These are phyloP conservation scores for Psophia crepitans DNA, from an alignment of 2,113 vertebrate species.

Conservation along the genomic window DNA sequence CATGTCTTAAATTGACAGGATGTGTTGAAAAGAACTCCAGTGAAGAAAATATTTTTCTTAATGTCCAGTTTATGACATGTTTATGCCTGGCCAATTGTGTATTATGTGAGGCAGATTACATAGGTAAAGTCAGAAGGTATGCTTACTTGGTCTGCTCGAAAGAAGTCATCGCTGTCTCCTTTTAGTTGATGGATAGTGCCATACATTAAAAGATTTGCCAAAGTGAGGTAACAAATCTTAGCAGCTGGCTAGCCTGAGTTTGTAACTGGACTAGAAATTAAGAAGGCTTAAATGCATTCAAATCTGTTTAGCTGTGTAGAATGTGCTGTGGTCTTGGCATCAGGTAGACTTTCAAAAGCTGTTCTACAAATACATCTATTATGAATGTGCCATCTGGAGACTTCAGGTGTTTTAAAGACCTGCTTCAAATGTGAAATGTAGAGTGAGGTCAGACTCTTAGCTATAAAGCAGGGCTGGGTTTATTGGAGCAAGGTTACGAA, in stretches of 20 bases:
- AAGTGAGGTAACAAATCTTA: background rate
- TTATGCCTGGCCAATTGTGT: background rate
- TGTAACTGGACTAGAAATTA: background rate
- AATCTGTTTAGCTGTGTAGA: background rate
- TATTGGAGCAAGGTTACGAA: background rate
- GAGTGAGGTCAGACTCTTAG: background rate
- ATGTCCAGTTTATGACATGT: background rate
- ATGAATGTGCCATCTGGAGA: background rate
- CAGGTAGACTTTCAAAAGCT: background rate
- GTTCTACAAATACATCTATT: background rate
- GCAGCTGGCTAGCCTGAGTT: background rate
- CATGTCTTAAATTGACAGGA: background rate
- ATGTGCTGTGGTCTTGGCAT: background rate
- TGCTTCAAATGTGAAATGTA: background rate
- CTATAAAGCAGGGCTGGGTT: background rate
- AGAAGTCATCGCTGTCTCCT: background rate
- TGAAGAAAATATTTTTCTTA: background rate
- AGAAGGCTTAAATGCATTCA: background rate
- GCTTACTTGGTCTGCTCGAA: background rate
- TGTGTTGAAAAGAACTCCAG: background rate
- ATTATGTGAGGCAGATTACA: background rate
- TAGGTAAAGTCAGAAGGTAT: background rate
- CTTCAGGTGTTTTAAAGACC: background rate
- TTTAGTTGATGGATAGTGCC: background rate
- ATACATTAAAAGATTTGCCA: background rate